Conservation (phyloP, 1,140 invertebrate species). For the Cyclina sinensis region DNA sequence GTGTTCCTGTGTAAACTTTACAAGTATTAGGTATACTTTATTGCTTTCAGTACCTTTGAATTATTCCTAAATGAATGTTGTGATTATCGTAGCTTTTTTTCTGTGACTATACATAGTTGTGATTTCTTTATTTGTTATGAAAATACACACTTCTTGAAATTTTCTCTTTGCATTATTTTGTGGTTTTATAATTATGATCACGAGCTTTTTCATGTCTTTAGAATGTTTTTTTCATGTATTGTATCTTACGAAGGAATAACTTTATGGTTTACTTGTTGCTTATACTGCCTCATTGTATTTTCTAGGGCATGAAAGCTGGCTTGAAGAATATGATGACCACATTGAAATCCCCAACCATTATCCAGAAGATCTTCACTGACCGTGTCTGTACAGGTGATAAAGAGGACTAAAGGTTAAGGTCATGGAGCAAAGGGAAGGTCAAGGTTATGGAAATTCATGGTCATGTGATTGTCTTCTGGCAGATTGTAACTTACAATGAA, state of each 20-base stretch:
- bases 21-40: conserved; percentile 21
- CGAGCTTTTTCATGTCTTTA: no score
- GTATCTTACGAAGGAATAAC: neutral
- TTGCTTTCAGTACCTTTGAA: neutral
- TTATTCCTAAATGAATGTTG: neutral
- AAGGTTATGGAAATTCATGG: neutral
- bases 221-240: no score
- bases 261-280: neutral
- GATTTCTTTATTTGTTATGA: neutral
- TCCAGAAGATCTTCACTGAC: conserved; percentile 65
- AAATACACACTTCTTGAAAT: no score
- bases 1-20: neutral
- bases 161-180: no score
- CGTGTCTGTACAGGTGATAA: conserved; percentile 62
- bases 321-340: conserved; percentile 63
- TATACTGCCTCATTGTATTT: neutral
- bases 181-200: no score
- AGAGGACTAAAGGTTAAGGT: conserved; percentile 49
- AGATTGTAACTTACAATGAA: neutral
- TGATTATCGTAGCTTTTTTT: neutral
- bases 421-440: neutral
- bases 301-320: conserved; percentile 59
- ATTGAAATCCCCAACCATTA: conserved; percentile 64
- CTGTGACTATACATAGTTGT: neutral
- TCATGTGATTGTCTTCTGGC: neutral